phyloP scores from a whole-genome alignment of 1,140 invertebrate species.

The Drosophila melanica region DNA sequence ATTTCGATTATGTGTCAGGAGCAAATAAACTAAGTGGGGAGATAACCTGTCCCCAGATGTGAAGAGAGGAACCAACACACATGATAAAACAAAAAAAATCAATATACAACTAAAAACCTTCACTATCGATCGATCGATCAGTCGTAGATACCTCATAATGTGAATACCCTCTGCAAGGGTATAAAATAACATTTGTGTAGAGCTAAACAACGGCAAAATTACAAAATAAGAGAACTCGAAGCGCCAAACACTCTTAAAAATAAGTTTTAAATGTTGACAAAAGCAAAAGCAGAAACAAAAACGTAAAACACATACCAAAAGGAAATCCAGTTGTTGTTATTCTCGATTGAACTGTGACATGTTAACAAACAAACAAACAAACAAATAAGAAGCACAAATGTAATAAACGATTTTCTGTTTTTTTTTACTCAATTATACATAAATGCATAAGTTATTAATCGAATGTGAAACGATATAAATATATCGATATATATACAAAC shows the following conservation, averaged over 20 bases:
- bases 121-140: too few species aligned
- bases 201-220: not conserved
- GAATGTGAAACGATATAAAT: constrained; percentile 21
- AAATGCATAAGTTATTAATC: constrained; percentile 14
- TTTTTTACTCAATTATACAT: constrained; percentile 39
- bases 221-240: not conserved
- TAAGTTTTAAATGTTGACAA: constrained; percentile 25
- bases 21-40: too few species aligned
- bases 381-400: constrained; percentile 8
- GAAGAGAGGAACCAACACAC: too few species aligned
- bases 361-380: constrained; percentile 45
- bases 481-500: constrained; percentile 1
- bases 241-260: constrained; percentile 8
- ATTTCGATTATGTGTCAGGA: too few species aligned
- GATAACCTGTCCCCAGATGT: too few species aligned
- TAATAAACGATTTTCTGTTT: constrained; percentile 36
- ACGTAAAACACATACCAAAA: too few species aligned
- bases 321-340: constrained; percentile 43
- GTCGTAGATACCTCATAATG: too few species aligned
- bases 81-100: too few species aligned
- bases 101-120: too few species aligned
- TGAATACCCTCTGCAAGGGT: not conserved
- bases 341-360: constrained; percentile 68
- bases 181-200: not conserved
- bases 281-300: constrained; percentile 14